Evolutionary conservation across 1,140 invertebrate genomes (phyloP), one percentile per base, ranked within the genome.

Genomic region (Aethina tumida): DNA sequence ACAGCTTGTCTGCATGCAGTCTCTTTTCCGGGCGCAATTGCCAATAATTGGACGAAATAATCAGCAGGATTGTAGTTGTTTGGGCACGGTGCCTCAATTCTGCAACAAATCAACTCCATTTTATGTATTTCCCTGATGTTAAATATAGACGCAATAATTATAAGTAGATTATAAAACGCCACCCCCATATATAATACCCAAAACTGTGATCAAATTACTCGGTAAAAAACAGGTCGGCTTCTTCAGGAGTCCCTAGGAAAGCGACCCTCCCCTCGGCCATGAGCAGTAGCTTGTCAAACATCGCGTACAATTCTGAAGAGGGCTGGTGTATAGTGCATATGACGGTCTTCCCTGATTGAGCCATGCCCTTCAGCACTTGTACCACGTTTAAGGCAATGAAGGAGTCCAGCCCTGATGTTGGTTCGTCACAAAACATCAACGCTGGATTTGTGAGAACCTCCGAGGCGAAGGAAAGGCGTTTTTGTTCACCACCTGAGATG

Each of bases 271-370:
- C 95, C 59, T 97, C 90, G 0, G 92, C 85, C 77, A 97, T 81
- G 8, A 96, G 68, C 1, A 94, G 65, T 20, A 96, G 68, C 53
- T 83, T 86, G 58, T 96, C 87, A 61, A 98, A 97, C 65, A 97
- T 74, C 9, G 81, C 78, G 56, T 87, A 97, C 0, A 97, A 64
- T 59, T 97, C 91, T 0, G 90, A 94, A 0, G 87, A 92, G 0
- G 95, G 95, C 60, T 98, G 94, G 64, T 97, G 94, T 41, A 98
- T 92, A 2, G 93, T 97, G 52, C 83, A 84, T 14, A 98, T 67
- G 22, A 98, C 82, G 0, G 93, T 97, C 62, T 92, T 92, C 4
- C 92, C 89, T 55, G 79, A 81, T 18, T 71, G 63, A 13, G 91
- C 83, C 44, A 87, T 67, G 16, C 75, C 70, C 65, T 85, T 87